Base-by-base conservation (phyloP, 2,888 invertebrate species). In the Criorhina ranunculi region DNA sequence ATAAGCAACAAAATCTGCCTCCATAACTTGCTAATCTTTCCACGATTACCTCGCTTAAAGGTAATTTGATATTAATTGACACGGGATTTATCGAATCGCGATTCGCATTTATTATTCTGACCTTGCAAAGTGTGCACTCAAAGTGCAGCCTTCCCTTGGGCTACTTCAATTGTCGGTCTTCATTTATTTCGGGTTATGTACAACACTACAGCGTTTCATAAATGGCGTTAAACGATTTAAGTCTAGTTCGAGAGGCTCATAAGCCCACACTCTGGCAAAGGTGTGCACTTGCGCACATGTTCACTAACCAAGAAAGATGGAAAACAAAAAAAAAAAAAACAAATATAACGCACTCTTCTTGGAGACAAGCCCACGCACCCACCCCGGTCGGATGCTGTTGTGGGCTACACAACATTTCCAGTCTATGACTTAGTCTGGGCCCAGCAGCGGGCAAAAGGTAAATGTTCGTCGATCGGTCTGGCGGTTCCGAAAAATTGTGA, bases 391-490 rank as follows among this genome's bases (percentile, higher is more conserved):
- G 67, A 75, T 67, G 64, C 44, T 79, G 85, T 69, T 64, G 64
- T 62, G 35, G 75, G 75, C 77, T 49, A 57, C 15, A 46, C 11
- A 29, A 42, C 11, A 46, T 55, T 67, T 55, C 29, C 53, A 55
- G 72, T 31, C 77, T 29, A 49, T 64, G 67, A 62, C 44, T 73
- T 66, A 6, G 72, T 64, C 79, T 73, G 57, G 64, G n/a, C n/a
- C 37, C 33, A 64, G 40, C 19, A 64, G 55, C 31, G 9, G 35
- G 57, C 75, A 49, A 57, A 40, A 62, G 51, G 17, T 33, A 81
- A 81, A 57, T 76, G 53, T 72, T 53, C 67, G 72, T 78, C 78
- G 62, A 78, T 72, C 62, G 60, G 83, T 83, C 83, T 83, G 57
- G 78, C 67, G 55, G 62, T 78, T 75, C 78, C 62, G 24, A 46